These are phyloP conservation scores for Poecilus cupreus DNA, from an alignment of 2,888 invertebrate genomes.

Conservation along the genomic window DNA sequence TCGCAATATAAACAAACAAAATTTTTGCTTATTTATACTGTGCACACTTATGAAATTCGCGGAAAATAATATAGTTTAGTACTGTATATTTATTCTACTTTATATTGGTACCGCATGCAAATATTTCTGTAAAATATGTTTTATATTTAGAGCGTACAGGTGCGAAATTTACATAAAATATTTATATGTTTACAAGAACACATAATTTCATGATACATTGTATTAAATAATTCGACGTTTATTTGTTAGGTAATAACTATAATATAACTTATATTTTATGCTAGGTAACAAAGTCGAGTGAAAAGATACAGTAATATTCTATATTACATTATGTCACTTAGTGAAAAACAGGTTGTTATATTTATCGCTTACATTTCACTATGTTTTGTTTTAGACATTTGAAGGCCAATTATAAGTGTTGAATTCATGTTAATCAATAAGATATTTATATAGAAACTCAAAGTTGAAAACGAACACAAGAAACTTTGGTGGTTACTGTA, in stretches of 20 bases:
- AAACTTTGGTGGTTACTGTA: not conserved
- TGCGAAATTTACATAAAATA: not conserved
- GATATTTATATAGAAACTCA: not conserved
- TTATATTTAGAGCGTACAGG: conserved; percentile 24
- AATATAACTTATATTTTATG: too few relatives aligned
- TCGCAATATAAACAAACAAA: not conserved
- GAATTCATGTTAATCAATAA: conserved; percentile 7
- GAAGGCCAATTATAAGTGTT: not conserved
- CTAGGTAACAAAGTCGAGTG: not conserved
- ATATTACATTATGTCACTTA: too few relatives aligned
- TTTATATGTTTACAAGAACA: too few relatives aligned
- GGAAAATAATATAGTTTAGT: conserved; percentile 16
- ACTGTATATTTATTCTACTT: conserved; percentile 23
- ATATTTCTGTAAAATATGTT: conserved; percentile 5
- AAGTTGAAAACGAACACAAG: not conserved
- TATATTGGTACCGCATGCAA: not conserved
- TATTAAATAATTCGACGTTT: too few relatives aligned
- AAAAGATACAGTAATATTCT: not conserved
- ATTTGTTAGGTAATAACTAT: too few relatives aligned
- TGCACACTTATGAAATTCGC: conserved; percentile 30
- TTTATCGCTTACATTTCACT: not conserved
- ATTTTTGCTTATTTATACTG: conserved; percentile 7
- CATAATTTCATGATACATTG: too few relatives aligned
- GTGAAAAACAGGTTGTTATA: not conserved
- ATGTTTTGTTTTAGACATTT: not conserved